Percentiles rank a stretch among this genome's conserved stretches.
phyloP scores from a whole-genome alignment of 2,888 invertebrate genomes.

The Erebia epiphron region DNA sequence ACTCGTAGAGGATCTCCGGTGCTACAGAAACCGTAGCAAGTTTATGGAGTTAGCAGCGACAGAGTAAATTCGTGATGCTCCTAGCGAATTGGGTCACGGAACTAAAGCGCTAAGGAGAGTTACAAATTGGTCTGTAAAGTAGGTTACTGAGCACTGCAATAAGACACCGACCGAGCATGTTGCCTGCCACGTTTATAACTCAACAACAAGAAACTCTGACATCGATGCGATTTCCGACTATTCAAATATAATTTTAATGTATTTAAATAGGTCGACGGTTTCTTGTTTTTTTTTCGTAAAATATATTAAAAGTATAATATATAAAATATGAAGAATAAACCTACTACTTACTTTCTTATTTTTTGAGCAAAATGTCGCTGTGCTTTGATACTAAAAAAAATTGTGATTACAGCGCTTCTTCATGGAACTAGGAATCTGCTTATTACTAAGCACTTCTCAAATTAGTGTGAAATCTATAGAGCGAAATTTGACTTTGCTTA shows the following conservation, averaged over 20 bases:
- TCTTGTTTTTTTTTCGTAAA: background rate
- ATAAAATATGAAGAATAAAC: too few species aligned
- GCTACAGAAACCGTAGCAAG: constrained; percentile 9
- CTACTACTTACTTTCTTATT: too few species aligned
- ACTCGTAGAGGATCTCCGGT: background rate
- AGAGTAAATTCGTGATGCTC: constrained; percentile 40
- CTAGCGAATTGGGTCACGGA: constrained; percentile 43
- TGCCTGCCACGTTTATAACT: constrained; percentile 6
- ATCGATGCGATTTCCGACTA: background rate
- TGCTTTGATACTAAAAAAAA: too few species aligned
- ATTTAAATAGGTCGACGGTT: background rate
- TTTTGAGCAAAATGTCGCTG: too few species aligned
- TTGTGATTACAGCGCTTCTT: too few species aligned
- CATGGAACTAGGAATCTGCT: too few species aligned
- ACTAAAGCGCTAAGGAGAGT: constrained; percentile 35
- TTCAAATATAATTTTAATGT: background rate
- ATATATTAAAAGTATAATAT: too few species aligned
- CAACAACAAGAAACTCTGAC: constrained; percentile 8
- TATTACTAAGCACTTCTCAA: too few species aligned
- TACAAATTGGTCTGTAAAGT: constrained; percentile 34
- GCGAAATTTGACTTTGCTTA: too few species aligned
- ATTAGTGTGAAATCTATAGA: too few species aligned
- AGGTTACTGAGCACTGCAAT: constrained; percentile 26
- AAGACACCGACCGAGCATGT: constrained; percentile 5
- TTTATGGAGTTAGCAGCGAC: constrained; percentile 33